Evolutionary conservation across 2,888 invertebrate genomes (phyloP), one percentile per base, ranked within the genome.

Genomic region (Anoplius nigerrimus): DNA sequence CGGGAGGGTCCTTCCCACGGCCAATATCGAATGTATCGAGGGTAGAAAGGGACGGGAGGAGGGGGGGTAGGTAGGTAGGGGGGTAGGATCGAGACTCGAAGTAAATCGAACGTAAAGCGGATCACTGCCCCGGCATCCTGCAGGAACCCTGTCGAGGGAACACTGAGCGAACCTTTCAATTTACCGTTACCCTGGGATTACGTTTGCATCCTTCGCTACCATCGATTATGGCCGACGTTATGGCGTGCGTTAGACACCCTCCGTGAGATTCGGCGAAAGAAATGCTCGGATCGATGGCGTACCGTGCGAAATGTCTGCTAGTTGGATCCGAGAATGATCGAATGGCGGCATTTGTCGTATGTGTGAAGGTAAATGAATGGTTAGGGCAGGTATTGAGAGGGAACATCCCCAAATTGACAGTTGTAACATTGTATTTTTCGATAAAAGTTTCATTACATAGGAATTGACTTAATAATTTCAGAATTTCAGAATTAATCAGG

Each of bases 101-200:
- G 24, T 61, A 61, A 67, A 58, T 72, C 70, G 76, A 70, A 68
- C 53, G 43, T 64, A 65, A 61, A 72, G 67, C 56, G 62, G 71
- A 78, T 75, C 66, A 66, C 66, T 62, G 43, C 56, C 60, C n/a
- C 56, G 57, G 63, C 56, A 56, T 63, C 34, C 63, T 34, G 48
- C 53, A 69, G 75, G 66, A 69, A 16, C 55, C 62, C 42, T 56
- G 65, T 57, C 60, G 21, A 62, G 66, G 68, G 66, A 53, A 69
- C 48, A 64, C 64, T 61, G 42, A 66, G 67, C 60, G 75, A 62
- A 70, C 54, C 67, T 76, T 70, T 75, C 75, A 66, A 76, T 74
- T 69, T 74, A 66, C 68, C 64, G 66, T 78, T 67, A 65, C 59
- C 51, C 18, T 56, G 58, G 54, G 43, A 62, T 72, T 69, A 61